These are phyloP conservation scores for Drosophila aff. DNA, from an alignment of 1,140 invertebrate species.

Conservation along the genomic window DNA sequence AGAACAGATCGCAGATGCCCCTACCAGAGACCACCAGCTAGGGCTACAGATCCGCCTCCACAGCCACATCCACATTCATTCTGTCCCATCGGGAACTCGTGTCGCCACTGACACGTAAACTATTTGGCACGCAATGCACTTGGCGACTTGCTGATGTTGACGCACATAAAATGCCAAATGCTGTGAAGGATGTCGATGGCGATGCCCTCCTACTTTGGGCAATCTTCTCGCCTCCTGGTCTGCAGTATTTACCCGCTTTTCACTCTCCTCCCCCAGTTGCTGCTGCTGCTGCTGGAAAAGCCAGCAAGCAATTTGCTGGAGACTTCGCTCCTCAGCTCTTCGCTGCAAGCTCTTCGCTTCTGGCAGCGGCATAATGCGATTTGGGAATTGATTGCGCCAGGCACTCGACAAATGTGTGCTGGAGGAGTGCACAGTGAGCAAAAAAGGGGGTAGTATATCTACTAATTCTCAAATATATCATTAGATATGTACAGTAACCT, in stretches of 20 bases:
- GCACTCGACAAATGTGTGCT: conserved; percentile 68
- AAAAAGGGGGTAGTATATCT: no score
- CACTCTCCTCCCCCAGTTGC: not conserved
- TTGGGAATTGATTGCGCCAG: conserved; percentile 78
- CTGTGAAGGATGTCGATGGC: conserved; percentile 36
- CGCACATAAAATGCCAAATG: conserved; percentile 79
- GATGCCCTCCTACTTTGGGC: conserved; percentile 22
- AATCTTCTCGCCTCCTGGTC: not conserved
- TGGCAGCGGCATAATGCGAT: conserved; percentile 72
- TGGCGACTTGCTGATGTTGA: conserved; percentile 77
- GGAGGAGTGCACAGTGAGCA: conserved; percentile 14
- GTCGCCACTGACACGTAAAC: conserved; percentile 73
- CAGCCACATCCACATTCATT: conserved; percentile 4
- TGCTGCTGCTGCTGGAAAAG: conserved; percentile 22
- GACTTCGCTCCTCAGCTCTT: conserved; percentile 22
- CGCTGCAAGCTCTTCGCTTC: conserved; percentile 28
- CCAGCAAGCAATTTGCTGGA: conserved; percentile 69
- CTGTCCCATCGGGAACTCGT: conserved; percentile 23
- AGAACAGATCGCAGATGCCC: conserved; percentile 23
- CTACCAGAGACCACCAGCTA: conserved; percentile 6
- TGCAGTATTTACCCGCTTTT: not conserved
- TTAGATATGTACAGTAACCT: not conserved
- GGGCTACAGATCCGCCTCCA: not conserved
- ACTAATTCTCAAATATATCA: not conserved
- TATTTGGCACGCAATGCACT: conserved; percentile 81